Percentiles rank a stretch among this genome's conserved stretches.
phyloP scores from a whole-genome alignment of 2,797 vertebrate genomes.

The Hoplostethus atlanticus region DNA sequence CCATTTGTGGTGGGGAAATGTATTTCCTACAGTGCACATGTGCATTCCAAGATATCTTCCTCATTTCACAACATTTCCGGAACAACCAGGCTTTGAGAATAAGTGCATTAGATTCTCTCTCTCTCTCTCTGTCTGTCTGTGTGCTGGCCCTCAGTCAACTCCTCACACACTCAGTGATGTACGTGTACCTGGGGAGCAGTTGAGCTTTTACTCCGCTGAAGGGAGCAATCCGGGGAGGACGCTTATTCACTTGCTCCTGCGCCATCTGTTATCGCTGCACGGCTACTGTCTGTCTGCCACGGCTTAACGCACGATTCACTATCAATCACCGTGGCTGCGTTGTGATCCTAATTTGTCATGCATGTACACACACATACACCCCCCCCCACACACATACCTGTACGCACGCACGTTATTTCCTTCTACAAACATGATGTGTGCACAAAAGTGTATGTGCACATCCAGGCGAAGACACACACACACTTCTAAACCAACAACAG shows the following conservation, averaged over 20 bases:
- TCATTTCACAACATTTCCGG: slow-evolving; percentile 12
- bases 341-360: slow-evolving; percentile 18
- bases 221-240: slow-evolving; percentile 53
- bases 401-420: background rate
- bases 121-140: slow-evolving; percentile 6
- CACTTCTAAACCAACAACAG: background rate
- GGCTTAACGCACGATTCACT: slow-evolving; percentile 56
- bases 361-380: too few species aligned
- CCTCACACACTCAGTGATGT: slow-evolving; percentile 63
- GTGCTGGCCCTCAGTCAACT: slow-evolving; percentile 28
- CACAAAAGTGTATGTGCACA: background rate
- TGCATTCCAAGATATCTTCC: slow-evolving; percentile 23
- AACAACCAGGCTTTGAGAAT: slow-evolving; percentile 24
- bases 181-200: slow-evolving; percentile 66
- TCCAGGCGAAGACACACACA: background rate
- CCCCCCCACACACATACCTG: background rate
- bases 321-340: slow-evolving; percentile 43
- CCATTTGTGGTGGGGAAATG: too few species aligned
- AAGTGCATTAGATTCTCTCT: slow-evolving; percentile 10
- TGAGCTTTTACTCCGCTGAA: slow-evolving; percentile 69
- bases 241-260: slow-evolving; percentile 56
- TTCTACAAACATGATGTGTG: background rate
- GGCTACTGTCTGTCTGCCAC: slow-evolving; percentile 45
- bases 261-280: slow-evolving; percentile 61
- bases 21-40: background rate